A percentile compares a stretch with the other conserved stretches of the same genome.
Evolutionary conservation across 2,797 vertebrate species (phyloP).

Genomic region (Tragelaphus oryx): DNA sequence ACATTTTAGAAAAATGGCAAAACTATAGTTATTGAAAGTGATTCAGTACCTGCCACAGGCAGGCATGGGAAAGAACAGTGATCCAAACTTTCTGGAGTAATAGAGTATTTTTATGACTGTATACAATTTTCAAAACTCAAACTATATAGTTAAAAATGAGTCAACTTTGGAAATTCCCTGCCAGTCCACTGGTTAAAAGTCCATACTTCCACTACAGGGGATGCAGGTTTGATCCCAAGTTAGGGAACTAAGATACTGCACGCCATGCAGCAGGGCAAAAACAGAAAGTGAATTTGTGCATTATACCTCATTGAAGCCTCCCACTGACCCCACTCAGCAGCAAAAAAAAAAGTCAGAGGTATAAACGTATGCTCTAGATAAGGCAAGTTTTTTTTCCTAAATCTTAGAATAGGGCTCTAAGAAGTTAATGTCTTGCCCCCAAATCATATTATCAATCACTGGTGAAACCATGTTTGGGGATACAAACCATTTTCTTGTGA

Average conservation of each 20-base stretch:
- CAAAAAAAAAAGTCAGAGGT: background rate
- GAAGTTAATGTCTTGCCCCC: background rate
- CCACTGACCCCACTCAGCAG: background rate
- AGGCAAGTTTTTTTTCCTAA: conserved; percentile 24
- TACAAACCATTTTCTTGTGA: conserved; percentile 1
- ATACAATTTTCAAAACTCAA: background rate
- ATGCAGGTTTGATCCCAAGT: background rate
- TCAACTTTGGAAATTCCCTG: background rate
- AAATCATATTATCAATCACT: background rate
- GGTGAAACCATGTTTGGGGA: background rate
- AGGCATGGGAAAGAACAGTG: background rate
- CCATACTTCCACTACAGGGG: background rate
- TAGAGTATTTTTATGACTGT: background rate
- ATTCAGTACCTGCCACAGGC: background rate
- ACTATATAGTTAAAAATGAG: background rate
- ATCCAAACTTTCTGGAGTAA: background rate
- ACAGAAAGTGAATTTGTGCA: background rate
- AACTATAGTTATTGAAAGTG: background rate
- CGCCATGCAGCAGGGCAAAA: background rate
- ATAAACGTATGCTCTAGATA: background rate
- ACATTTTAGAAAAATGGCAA: background rate
- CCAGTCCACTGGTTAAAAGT: background rate
- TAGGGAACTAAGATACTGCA: background rate
- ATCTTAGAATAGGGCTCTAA: background rate
- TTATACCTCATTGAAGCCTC: background rate